These are phyloP conservation scores for Herpailurus yagouaroundi DNA, from an alignment of 2,113 vertebrate species.

Conservation along the genomic window DNA sequence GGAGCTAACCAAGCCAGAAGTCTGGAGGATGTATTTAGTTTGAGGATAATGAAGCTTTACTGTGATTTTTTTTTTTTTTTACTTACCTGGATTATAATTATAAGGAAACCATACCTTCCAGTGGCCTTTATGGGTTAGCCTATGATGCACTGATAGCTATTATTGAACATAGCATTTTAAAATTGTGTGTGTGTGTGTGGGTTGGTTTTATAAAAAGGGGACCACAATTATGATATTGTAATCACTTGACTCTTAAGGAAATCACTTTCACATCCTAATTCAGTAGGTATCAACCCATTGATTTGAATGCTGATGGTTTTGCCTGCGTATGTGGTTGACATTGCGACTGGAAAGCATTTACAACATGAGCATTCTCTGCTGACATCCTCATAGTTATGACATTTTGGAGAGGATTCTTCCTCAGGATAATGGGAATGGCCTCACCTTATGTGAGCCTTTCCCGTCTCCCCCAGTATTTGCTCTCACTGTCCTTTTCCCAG, in stretches of 20 bases:
- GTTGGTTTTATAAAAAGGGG: slow-evolving; percentile 35
- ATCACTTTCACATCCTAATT: not conserved
- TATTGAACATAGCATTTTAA: slow-evolving; percentile 12
- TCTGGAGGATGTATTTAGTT: slow-evolving; percentile 57
- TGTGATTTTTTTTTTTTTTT: not conserved
- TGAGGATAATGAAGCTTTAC: slow-evolving; percentile 35
- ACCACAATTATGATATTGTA: not conserved
- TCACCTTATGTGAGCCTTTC: not conserved
- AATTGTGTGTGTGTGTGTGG: not conserved
- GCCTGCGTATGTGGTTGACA: not conserved
- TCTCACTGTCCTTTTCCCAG: not conserved
- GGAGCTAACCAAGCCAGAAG: not conserved
- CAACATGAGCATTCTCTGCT: not conserved
- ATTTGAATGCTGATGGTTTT: not conserved
- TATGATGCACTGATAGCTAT: not conserved
- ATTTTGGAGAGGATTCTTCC: not conserved
- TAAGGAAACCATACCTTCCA: slow-evolving; percentile 1
- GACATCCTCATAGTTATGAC: not conserved
- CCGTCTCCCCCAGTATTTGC: not conserved
- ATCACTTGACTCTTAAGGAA: not conserved
- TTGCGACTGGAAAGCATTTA: not conserved
- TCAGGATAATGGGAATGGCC: not conserved
- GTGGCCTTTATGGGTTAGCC: not conserved
- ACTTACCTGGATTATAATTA: slow-evolving; percentile 51
- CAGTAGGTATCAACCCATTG: not conserved